A percentile compares a stretch with the other conserved stretches of the same genome.
Conservation (phyloP, 2,888 invertebrate genomes). For the Rhimphoctona megacephalus region DNA sequence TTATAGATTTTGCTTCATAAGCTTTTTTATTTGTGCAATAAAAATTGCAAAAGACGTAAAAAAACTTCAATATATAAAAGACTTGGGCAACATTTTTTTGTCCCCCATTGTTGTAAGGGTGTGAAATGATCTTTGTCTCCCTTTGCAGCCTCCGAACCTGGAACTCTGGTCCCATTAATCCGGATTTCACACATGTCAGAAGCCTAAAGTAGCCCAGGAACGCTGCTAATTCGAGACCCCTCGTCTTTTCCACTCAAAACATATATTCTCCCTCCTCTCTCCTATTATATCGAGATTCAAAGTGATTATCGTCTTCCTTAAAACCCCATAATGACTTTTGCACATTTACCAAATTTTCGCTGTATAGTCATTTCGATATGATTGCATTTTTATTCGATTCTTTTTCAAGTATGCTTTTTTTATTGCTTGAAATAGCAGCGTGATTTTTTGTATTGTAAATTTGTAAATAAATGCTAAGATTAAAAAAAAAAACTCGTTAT, state of each 20-base stretch:
- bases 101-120: constrained; percentile 37
- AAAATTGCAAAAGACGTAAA: constrained; percentile 9
- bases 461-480: background rate
- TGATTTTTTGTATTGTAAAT: background rate
- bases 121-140: constrained; percentile 63
- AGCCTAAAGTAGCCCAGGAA: constrained; percentile 25
- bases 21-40: background rate
- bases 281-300: constrained; percentile 19
- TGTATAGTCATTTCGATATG: too few relatives aligned
- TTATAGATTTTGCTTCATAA: background rate
- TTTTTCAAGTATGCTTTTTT: background rate
- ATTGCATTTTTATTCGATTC: background rate
- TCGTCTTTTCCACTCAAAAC: constrained; percentile 44
- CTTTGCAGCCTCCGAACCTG: constrained; percentile 45
- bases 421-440: background rate
- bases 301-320: constrained; percentile 10
- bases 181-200: constrained; percentile 76
- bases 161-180: constrained; percentile 73
- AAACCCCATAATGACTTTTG: background rate
- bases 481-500: background rate
- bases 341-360: background rate
- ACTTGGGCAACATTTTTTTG: constrained; percentile 53
- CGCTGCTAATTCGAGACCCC: constrained; percentile 45
- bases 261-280: constrained; percentile 11
- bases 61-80: background rate